phyloP scores from a whole-genome alignment of 2,797 vertebrate genomes.

The Sebastes oblongus region DNA sequence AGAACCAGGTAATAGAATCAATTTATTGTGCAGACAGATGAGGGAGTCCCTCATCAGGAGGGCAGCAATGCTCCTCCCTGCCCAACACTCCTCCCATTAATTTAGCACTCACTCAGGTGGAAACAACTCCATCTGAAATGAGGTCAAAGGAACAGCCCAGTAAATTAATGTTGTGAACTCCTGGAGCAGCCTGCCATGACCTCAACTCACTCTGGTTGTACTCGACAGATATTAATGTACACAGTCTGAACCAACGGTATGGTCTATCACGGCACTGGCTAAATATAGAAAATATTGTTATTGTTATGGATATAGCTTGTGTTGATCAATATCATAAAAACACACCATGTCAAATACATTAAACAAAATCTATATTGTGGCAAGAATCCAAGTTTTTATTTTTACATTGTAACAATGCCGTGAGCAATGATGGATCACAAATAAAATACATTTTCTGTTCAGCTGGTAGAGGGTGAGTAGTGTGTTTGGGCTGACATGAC shows the following conservation, averaged over 20 bases:
- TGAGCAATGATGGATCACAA: neutral
- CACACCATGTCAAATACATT: neutral
- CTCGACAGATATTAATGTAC: slow-evolving; percentile 4
- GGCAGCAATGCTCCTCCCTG: slow-evolving; percentile 20
- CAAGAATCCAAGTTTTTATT: neutral
- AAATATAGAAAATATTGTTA: neutral
- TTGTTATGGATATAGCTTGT: neutral
- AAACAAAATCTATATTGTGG: neutral
- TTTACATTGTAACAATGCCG: neutral
- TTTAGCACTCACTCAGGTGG: slow-evolving; percentile 67
- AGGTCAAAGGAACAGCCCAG: slow-evolving; percentile 27
- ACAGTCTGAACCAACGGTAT: neutral
- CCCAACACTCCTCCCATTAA: slow-evolving; percentile 56
- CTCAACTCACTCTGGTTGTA: neutral
- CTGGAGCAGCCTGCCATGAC: slow-evolving; percentile 6
- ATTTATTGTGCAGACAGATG: slow-evolving; percentile 63
- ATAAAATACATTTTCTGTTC: neutral
- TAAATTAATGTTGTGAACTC: slow-evolving; percentile 54
- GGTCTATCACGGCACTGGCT: neutral
- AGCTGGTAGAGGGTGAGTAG: neutral
- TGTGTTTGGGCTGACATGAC: slow-evolving; percentile 7
- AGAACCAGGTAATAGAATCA: slow-evolving; percentile 63
- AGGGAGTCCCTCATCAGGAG: slow-evolving; percentile 44
- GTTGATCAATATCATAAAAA: slow-evolving; percentile 1
- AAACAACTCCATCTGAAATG: slow-evolving; percentile 56